Evolutionary conservation across 2,113 vertebrate genomes (phyloP).

Genomic region (Tupaia tana): DNA sequence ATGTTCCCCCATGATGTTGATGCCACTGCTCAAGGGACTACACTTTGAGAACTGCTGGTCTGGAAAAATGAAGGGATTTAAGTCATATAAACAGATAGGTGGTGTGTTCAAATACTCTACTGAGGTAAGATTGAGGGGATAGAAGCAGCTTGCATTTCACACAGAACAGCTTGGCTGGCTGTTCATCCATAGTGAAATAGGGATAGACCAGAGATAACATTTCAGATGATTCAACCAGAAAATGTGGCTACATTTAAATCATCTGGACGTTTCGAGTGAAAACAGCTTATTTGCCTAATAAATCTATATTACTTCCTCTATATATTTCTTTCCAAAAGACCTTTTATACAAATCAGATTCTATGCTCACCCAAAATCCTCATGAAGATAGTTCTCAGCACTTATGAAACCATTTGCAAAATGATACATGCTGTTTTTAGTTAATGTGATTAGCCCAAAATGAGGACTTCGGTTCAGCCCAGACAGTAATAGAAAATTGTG

Average conservation of each 20-base stretch:
- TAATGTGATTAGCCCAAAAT: conserved; percentile 60
- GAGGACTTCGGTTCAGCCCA: conserved; percentile 6
- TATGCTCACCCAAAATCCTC: conserved; percentile 50
- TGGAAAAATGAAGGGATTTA: not conserved
- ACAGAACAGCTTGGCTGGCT: not conserved
- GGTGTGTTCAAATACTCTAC: not conserved
- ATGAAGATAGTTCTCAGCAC: conserved; percentile 48
- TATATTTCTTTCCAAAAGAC: conserved; percentile 56
- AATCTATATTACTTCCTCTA: conserved; percentile 41
- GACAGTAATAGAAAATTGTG: not conserved
- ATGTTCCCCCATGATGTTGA: not conserved
- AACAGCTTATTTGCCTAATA: conserved; percentile 60
- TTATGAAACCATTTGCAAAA: conserved; percentile 57
- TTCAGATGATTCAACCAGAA: conserved; percentile 16
- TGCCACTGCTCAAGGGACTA: not conserved
- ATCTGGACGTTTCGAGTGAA: conserved; percentile 53
- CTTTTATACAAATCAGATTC: conserved; percentile 62
- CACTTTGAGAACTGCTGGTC: not conserved
- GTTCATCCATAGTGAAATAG: not conserved
- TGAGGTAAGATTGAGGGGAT: not conserved
- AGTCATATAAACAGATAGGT: not conserved
- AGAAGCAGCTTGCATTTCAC: not conserved
- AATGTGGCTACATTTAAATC: conserved; percentile 42
- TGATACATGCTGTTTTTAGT: conserved; percentile 39
- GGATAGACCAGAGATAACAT: not conserved